Percentiles rank a stretch among this genome's conserved stretches.
These are phyloP conservation scores for Blastomussa wellsi DNA, from an alignment of 92 coral and sea anemone species.

Conservation along the genomic window DNA sequence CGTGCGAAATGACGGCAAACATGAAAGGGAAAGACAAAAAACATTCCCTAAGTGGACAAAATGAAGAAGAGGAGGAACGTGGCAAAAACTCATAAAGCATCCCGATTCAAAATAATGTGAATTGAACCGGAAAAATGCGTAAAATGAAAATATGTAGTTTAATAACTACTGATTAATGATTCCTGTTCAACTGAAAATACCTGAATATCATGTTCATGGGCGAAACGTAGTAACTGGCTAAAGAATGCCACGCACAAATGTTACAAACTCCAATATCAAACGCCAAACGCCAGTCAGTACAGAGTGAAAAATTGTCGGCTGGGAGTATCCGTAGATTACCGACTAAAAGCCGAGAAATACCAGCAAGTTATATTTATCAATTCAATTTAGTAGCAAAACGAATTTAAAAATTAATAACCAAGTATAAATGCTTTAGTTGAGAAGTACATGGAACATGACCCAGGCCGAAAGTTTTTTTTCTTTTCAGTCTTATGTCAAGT, in stretches of 20 bases:
- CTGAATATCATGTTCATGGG: background rate
- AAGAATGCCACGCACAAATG: background rate
- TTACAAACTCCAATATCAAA: too few relatives aligned
- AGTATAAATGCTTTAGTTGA: background rate
- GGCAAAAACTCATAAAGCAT: background rate
- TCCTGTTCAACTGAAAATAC: constrained; percentile 2
- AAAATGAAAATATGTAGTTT: background rate
- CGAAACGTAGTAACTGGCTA: background rate
- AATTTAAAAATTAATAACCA: background rate
- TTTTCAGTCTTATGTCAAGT: background rate
- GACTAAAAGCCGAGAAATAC: background rate
- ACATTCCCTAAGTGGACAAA: background rate
- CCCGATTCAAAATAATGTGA: background rate
- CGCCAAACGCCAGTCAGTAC: too few relatives aligned
- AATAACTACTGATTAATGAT: background rate
- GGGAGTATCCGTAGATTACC: too few relatives aligned
- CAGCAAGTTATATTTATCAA: background rate
- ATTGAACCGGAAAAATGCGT: background rate
- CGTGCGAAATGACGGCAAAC: background rate
- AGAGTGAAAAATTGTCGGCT: too few relatives aligned
- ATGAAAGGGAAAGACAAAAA: background rate
- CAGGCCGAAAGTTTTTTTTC: background rate
- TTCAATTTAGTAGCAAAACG: background rate
- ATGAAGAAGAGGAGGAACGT: background rate
- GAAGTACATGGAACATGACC: background rate